Base-by-base conservation (phyloP, 1,140 invertebrate genomes). In the Batillaria attramentaria region DNA sequence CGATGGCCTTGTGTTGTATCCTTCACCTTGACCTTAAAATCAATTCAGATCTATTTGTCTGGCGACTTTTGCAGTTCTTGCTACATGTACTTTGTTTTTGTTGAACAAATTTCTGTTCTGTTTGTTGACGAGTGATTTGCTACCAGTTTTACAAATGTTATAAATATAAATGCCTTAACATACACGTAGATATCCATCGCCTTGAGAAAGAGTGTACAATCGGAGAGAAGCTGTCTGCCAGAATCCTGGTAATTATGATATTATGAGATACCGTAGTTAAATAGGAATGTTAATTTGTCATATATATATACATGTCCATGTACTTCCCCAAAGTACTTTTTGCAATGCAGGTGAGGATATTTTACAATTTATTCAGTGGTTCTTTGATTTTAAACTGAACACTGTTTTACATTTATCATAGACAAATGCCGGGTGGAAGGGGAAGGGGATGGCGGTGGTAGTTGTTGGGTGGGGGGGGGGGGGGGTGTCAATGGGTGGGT, bases 1-100 rank as follows among this genome's bases (percentile, higher is more conserved):
- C 95, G 4, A 96, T 97, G 94, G 95, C 94, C 5, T 91, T 99
- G 6, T 97, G 96, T 90, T 97, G 96, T 89, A 97, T 98, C 85
- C 91, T 88, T 87, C 54, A 37, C 31, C 28, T 41, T 20, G 18
- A 8, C 70, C 68, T 73, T 73, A 37, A 10, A 35, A 72, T 31
- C 8, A 20, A 68, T 42, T 68, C 60, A 66, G 65, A 28, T n/a
- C 2, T 62, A 24, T 62, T 50, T 50, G 46, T 13, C 10, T 50
- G 46, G 13, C 10, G 46, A 13, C 6, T 24, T 62, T 24, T 4
- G 57, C 24, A 8, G 57, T 24, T 62, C 8, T n/a, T 13, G 37
- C 37, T 43, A 18, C 37, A 1, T 41, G 41, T 70, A 70, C 39
- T n/a, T 70, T 2, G 5, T 24, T n/a, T 20, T 42, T 62, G 35